These are phyloP conservation scores for Bombyx mori DNA, from an alignment of 1,140 invertebrate species.

Conservation along the genomic window DNA sequence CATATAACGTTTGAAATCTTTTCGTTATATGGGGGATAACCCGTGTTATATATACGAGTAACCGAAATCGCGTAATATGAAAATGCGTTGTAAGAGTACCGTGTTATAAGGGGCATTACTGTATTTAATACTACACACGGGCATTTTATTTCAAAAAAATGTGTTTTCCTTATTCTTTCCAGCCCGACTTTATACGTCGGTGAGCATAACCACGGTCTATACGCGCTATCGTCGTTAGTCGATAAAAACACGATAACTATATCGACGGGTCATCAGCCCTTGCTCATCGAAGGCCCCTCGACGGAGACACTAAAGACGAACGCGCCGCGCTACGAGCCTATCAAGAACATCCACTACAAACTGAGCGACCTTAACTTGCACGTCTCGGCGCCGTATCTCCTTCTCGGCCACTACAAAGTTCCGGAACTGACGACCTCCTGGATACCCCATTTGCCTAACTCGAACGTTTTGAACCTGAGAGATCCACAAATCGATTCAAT, in stretches of 20 bases:
- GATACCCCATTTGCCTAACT: slow-evolving; percentile 48
- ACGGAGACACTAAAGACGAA: slow-evolving; percentile 32
- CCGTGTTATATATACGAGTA: no score
- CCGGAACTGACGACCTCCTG: slow-evolving; percentile 73
- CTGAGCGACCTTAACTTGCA: slow-evolving; percentile 57
- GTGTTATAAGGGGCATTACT: no score
- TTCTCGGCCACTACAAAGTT: slow-evolving; percentile 85
- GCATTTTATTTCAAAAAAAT: slow-evolving; percentile 1
- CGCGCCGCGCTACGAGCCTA: slow-evolving; percentile 52
- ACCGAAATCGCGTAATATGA: no score
- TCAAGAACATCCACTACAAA: slow-evolving; percentile 66
- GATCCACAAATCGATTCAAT: slow-evolving; percentile 26
- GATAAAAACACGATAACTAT: slow-evolving; percentile 87
- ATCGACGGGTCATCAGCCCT: slow-evolving; percentile 74
- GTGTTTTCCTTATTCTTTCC: slow-evolving; percentile 42
- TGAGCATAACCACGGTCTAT: slow-evolving; percentile 88
- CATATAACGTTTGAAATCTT: no score
- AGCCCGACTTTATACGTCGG: slow-evolving; percentile 95
- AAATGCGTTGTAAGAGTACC: no score
- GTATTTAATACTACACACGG: background rate
- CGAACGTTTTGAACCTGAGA: slow-evolving; percentile 32
- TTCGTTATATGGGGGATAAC: no score
- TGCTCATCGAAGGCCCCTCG: slow-evolving; percentile 79
- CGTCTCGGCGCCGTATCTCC: slow-evolving; percentile 60
- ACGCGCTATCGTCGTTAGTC: slow-evolving; percentile 92